phyloP scores from a whole-genome alignment of 2,797 vertebrate genomes.

The Enteromius mattozi region DNA sequence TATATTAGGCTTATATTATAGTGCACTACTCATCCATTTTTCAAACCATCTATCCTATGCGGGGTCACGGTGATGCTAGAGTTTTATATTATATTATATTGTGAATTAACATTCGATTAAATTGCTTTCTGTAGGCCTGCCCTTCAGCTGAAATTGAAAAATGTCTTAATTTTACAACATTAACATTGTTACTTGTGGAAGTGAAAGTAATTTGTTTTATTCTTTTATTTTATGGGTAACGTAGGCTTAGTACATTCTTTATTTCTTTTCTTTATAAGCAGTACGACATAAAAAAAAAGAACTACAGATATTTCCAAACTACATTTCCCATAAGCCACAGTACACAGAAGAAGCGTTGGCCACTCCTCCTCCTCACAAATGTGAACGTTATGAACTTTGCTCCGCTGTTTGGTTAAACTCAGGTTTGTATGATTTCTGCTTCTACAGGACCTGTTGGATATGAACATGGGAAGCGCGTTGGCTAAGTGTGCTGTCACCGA shows the following conservation, averaged over 20 bases:
- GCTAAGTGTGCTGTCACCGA: slow-evolving; percentile 72
- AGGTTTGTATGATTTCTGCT: slow-evolving; percentile 37
- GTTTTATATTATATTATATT: background rate
- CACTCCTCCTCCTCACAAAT: slow-evolving; percentile 39
- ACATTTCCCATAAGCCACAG: slow-evolving; percentile 70
- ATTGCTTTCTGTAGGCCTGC: background rate
- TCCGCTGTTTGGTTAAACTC: background rate
- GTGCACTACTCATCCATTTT: background rate
- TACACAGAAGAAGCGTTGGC: background rate
- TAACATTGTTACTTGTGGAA: background rate
- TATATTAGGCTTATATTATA: background rate
- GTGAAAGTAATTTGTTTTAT: background rate
- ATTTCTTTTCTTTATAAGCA: background rate
- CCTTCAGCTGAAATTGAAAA: background rate
- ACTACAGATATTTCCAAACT: slow-evolving; percentile 57
- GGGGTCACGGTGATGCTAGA: background rate
- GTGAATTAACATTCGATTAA: background rate
- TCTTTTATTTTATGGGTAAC: background rate
- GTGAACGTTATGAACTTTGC: slow-evolving; percentile 37
- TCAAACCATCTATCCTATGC: background rate
- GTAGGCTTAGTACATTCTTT: background rate
- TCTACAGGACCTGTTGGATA: slow-evolving; percentile 60
- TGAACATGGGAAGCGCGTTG: slow-evolving; percentile 71
- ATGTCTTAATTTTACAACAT: background rate
- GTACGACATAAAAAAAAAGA: background rate